Base-by-base conservation (phyloP, 2,113 vertebrate species). In the Shinisaurus crocodilurus region DNA sequence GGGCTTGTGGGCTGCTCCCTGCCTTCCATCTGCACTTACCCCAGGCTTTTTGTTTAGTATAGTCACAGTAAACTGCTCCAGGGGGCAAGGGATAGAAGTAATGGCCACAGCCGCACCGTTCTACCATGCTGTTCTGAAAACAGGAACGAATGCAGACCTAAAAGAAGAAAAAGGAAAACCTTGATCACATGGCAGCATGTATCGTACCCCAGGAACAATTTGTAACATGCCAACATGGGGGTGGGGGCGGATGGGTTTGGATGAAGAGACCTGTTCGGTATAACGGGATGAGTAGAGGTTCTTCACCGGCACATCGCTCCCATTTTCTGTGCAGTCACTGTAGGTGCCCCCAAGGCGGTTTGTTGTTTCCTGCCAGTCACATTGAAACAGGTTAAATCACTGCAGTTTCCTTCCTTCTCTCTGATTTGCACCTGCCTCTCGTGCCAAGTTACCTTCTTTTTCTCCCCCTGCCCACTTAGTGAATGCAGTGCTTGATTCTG, bases 111-210 rank as follows among this genome's bases (percentile, higher is more conserved):
- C 97, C 97, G 45, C 98, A 98, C 84, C 94, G 89, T 45, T 93
- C 43, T 2, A 98, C 94, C 97, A 98, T 97, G 85, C 84, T 96
- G 75, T 95, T 95, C 96, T 98, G 98, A 88, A 98, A 98, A 95
- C 98, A 98, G 92, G 98, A 98, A 67, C 96, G 97, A 43, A 98
- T 97, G 85, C 98, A 98, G 84, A 97, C 97, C 98, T 98, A 92
- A 57, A 57, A 79, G 37, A 0, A 0, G 63, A 4, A 32, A 74
- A n/a, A 74, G 81, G 82, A 48, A 29, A 57, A 23, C 34, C n/a
- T 40, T 13, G 32, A 6, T 75, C 29, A 5, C 15, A 29, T 20
- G 48, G 10, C 32, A 0, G 4, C 34, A 5, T 25, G 70, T 60
- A 3, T 5, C 50, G 2, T 67, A 15, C 12, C 69, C 50, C 57